Evolutionary conservation across 2,888 invertebrate species (phyloP), one percentile per base, ranked within the genome.

Genomic region (Metallyticus violacea): DNA sequence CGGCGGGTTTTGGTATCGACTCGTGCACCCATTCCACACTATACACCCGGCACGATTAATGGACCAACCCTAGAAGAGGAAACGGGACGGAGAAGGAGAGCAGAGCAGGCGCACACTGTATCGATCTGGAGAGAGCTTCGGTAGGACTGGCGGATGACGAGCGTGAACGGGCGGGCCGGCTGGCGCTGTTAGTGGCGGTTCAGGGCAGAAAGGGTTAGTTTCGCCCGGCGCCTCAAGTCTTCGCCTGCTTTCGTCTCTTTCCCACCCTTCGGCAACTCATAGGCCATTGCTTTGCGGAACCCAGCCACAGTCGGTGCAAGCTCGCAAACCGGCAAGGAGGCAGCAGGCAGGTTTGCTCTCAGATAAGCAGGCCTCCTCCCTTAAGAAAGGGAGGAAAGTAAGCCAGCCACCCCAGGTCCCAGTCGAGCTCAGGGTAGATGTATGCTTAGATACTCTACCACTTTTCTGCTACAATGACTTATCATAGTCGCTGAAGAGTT

Each of bases 1-100:
- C 62, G 27, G 27, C 27, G 29, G 22, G 26, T 15, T 30, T n/a
- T 26, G 62, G 30, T 82, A 82, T 82, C 82, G 82, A 82, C 82
- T 29, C 62, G 81, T 30, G 29, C 81, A n/a, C 80, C 27, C 80
- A 22, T 22, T 22, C 30, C 30, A 30, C 30, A 30, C 40, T 62
- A 62, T 30, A 29, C 62, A 29, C 82, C 82, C 30, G 29, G 82
- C 30, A 26, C 28, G 82, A 82, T 29, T 82, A 82, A 82, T 82
- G 82, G 82, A 82, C 82, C 82, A 82, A 82, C 82, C 82, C 82
- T 76, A 26, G 30, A 28, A 28, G 22, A 81, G 40, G 40, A 62
- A 62, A 62, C 40, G 40, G 40, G 40, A 4, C 15, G 15, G 2
- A 15, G 3, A 15, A 3, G 15, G 2, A 15, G 3, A 15, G 22